Evolutionary conservation across 1,140 invertebrate genomes (phyloP).

Genomic region (Cyclina sinensis): DNA sequence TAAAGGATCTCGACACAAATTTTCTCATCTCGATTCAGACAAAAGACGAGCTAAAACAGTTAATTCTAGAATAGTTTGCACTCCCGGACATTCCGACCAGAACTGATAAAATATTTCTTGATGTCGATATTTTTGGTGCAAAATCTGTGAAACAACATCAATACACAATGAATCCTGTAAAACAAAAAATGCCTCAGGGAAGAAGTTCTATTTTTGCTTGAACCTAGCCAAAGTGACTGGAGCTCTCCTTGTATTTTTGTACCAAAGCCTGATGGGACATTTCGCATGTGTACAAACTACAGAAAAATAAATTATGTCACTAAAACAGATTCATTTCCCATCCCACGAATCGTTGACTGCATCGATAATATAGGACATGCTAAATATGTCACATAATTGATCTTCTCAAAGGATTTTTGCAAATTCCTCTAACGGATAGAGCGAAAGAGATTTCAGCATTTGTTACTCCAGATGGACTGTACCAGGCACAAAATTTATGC

Average conservation of each 20-base stretch:
- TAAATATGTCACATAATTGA: too few species aligned
- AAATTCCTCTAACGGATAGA: conserved; percentile 63
- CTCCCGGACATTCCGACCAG: conserved; percentile 36
- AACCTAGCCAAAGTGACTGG: conserved; percentile 70
- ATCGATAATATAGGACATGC: conserved; percentile 71
- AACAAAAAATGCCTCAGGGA: conserved; percentile 82
- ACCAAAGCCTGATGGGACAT: conserved; percentile 65
- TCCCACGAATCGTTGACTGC: conserved; percentile 68
- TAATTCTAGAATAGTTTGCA: too few species aligned
- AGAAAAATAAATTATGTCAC: conserved; percentile 65
- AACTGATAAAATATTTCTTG: conserved; percentile 37
- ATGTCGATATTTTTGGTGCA: conserved; percentile 50
- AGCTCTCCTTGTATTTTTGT: conserved; percentile 72
- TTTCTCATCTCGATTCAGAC: too few species aligned
- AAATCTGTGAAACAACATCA: conserved; percentile 68
- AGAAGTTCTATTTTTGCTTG: conserved; percentile 80
- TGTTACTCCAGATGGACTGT: conserved; percentile 78
- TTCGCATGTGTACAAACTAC: conserved; percentile 66
- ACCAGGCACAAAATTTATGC: conserved; percentile 83
- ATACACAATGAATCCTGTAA: conserved; percentile 75
- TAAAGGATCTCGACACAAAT: background rate
- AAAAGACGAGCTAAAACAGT: too few species aligned
- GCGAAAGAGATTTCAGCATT: conserved; percentile 68
- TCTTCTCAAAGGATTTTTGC: conserved; percentile 61
- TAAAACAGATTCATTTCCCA: conserved; percentile 64